phyloP scores from a whole-genome alignment of 2,797 vertebrate species.

The Phyllotis vaccarum region DNA sequence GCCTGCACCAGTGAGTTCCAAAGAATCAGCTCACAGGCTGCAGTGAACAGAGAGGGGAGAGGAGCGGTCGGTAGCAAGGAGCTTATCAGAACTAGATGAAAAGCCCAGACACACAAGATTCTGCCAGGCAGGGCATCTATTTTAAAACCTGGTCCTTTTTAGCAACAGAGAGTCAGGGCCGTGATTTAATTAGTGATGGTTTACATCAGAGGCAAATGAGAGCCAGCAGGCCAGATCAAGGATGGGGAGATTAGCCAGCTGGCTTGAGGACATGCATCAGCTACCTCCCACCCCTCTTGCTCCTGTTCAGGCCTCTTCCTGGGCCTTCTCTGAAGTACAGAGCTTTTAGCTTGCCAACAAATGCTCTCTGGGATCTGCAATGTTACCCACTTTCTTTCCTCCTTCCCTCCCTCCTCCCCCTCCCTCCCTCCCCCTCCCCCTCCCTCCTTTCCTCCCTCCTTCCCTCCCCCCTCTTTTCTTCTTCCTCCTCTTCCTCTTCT shows the following conservation, averaged over 20 bases:
- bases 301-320: not conserved
- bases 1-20: not conserved
- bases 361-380: not conserved
- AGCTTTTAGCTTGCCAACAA: conserved; percentile 48
- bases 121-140: conserved; percentile 56
- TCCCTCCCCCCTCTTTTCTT: no score
- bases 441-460: not conserved
- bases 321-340: not conserved
- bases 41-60: not conserved
- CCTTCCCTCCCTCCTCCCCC: fast-evolving
- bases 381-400: not conserved
- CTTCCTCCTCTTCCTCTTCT: no score
- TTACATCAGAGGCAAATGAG: conserved; percentile 65
- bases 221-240: conserved; percentile 7
- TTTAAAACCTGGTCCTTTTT: conserved; percentile 75
- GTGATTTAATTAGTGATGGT: conserved; percentile 78
- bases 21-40: not conserved
- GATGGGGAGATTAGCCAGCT: not conserved
- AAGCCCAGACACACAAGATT: conserved; percentile 41
- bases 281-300: not conserved
- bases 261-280: not conserved
- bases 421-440: fast-evolving
- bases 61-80: not conserved
- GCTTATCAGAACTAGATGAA: conserved; percentile 69
- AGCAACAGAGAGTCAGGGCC: conserved; percentile 62